Evolutionary conservation across 2,888 invertebrate genomes (phyloP), one percentile per base, ranked within the genome.

Genomic region (Buathra laborator): DNA sequence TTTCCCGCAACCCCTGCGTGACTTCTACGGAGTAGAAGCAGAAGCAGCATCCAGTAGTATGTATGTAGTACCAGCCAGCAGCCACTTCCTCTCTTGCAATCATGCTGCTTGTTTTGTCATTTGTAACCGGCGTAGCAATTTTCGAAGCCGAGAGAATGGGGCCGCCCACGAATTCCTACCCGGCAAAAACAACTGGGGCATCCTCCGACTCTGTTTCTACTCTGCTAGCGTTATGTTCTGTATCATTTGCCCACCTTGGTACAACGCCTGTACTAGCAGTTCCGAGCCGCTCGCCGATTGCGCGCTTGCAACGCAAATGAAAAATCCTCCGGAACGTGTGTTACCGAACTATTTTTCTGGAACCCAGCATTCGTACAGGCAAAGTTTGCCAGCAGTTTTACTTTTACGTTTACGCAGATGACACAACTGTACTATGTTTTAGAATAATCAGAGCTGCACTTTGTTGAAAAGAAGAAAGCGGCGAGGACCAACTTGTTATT

Each of bases 81-180:
- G 53, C 56, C 19, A 19, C 66, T 70, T 68, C 48, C 77, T 77
- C 64, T 48, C 76, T 74, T 71, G 89, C 90, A 90, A 90, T 90
- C 90, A 90, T 90, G 87, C 84, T 88, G 89, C 89, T 91, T 90
- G 91, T 92, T 90, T 90, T 90, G 90, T 88, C 90, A 89, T 90
- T 90, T 89, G 90, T 90, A 88, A 89, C 87, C 85, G 72, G 87
- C 76, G 88, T 84, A 86, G 90, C 89, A 88, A 90, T 90, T 89
- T 90, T 88, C 86, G 83, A 83, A 85, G 87, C 86, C 88, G 83
- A 75, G 48, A 46, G 59, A 48, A 53, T 70, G 29, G 14, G 29
- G 48, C 32, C 44, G 51, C 44, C 59, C 71, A 24, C 70, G 62
- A 78, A 59, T 82, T 76, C 75, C 71, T 59, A 72, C 71, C 86